Conservation (phyloP, 2,888 invertebrate species). For the Pantelozetes paolii region DNA sequence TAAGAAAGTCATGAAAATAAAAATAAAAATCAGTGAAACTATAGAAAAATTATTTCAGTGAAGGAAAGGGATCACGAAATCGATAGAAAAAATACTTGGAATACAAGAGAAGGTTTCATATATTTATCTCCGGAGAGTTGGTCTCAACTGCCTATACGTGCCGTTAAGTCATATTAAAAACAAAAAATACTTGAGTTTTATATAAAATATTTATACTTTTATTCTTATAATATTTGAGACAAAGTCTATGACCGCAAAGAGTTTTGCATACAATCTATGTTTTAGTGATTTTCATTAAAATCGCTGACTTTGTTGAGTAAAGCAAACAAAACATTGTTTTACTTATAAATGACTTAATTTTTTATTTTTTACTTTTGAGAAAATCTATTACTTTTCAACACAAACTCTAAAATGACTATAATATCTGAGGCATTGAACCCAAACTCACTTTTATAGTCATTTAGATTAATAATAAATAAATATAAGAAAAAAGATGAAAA, state of each 20-base stretch:
- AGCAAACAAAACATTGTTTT: neutral
- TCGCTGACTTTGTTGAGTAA: neutral
- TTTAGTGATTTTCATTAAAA: slow-evolving; percentile 1
- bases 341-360: neutral
- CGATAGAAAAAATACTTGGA: slow-evolving; percentile 3
- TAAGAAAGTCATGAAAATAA: too few relatives aligned
- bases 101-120: slow-evolving; percentile 18
- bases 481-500: too few relatives aligned
- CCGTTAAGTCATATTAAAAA: slow-evolving; percentile 28
- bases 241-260: neutral
- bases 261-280: slow-evolving; percentile 1
- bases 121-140: neutral
- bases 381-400: neutral
- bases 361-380: neutral
- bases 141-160: slow-evolving; percentile 8
- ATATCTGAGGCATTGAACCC: slow-evolving; percentile 1
- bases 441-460: neutral
- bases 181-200: slow-evolving; percentile 8
- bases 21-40: neutral
- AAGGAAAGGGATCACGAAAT: slow-evolving; percentile 19
- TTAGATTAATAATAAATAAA: slow-evolving; percentile 25
- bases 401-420: neutral
- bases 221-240: neutral
- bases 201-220: slow-evolving; percentile 13
- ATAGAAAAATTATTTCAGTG: neutral